A percentile compares a stretch with the other conserved stretches of the same genome.
Evolutionary conservation across 2,888 invertebrate genomes (phyloP).

Genomic region (Caenorhabditis auriculariae): DNA sequence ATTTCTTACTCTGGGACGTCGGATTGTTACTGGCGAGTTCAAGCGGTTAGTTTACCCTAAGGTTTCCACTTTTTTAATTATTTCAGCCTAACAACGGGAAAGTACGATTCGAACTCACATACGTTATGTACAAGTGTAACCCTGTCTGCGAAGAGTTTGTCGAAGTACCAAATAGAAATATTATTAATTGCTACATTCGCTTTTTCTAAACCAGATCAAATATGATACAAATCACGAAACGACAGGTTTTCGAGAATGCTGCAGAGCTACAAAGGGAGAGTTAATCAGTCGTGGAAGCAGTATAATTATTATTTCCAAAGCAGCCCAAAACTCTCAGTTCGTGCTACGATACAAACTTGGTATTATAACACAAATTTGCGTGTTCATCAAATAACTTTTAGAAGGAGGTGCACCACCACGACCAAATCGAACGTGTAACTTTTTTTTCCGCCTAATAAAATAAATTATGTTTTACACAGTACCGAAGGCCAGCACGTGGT

Average conservation of each 20-base stretch:
- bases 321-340: conserved; percentile 23
- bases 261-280: conserved; percentile 23
- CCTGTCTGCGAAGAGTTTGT: conserved; percentile 42
- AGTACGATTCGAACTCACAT: conserved; percentile 27
- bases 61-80: not conserved
- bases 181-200: not conserved
- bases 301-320: conserved; percentile 37
- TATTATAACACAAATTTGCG: conserved; percentile 12
- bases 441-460: not conserved
- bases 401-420: conserved; percentile 7
- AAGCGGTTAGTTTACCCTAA: conserved; percentile 15
- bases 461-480: not conserved
- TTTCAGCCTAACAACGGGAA: conserved; percentile 19
- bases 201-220: conserved; percentile 22
- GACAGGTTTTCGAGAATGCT: conserved; percentile 39
- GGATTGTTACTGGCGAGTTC: conserved; percentile 43
- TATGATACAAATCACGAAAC: conserved; percentile 25
- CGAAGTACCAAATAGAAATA: conserved; percentile 16
- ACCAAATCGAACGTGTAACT: not conserved
- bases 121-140: conserved; percentile 29
- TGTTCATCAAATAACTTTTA: not conserved
- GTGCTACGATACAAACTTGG: conserved; percentile 8
- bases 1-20: conserved; percentile 37
- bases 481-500: too few species aligned
- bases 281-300: conserved; percentile 22